Percentiles rank a stretch among this genome's conserved stretches.
phyloP scores from a whole-genome alignment of 35 echinoderm and acorn worm genomes.

The Stichopus chloronotus region DNA sequence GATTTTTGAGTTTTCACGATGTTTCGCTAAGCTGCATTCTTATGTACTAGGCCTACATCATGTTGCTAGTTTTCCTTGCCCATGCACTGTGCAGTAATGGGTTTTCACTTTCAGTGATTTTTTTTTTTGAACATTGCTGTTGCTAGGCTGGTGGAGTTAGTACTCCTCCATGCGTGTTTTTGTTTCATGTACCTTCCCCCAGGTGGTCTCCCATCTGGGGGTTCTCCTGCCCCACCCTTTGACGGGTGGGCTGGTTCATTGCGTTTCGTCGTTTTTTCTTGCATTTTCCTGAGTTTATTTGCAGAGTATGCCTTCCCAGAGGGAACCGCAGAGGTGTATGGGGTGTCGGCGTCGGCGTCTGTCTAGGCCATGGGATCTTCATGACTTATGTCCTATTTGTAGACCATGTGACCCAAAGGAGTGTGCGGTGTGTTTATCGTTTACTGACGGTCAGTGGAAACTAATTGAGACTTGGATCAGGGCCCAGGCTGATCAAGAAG shows the following conservation, averaged over 20 bases:
- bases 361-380: not conserved
- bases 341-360: not conserved
- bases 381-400: not conserved
- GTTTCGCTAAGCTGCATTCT: too few species aligned
- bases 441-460: constrained; percentile 25
- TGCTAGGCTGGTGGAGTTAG: too few species aligned
- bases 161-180: not conserved
- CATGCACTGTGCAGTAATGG: not conserved
- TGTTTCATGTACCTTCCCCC: constrained; percentile 10
- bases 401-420: constrained; percentile 8
- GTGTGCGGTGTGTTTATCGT: too few species aligned
- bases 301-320: not conserved
- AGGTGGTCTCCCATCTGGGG: too few species aligned
- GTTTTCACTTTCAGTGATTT: too few species aligned
- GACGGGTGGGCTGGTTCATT: not conserved
- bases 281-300: too few species aligned
- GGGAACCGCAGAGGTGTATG: not conserved
- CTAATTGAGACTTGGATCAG: constrained; percentile 1
- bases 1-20: too few species aligned
- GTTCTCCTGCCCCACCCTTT: not conserved
- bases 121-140: too few species aligned
- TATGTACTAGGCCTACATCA: not conserved
- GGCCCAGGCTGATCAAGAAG: constrained; percentile 36
- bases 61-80: not conserved
- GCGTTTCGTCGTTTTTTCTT: not conserved